Evolutionary conservation across 2,797 vertebrate genomes (phyloP).

Genomic region (Podarcis siculus): DNA sequence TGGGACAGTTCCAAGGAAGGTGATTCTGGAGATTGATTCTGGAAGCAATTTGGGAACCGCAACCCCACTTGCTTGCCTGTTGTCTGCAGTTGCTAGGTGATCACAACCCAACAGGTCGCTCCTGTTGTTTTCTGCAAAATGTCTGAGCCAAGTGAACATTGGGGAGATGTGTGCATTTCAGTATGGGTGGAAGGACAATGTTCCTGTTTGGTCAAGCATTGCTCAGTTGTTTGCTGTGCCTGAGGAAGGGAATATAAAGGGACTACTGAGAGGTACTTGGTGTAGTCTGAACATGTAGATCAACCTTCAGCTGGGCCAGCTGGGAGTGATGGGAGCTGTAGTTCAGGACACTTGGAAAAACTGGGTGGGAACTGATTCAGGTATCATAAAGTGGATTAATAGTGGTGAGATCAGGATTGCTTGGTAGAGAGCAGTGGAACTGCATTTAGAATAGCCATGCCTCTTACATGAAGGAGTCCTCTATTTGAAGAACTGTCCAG

Average conservation of each 20-base stretch:
- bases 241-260: neutral
- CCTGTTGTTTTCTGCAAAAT: neutral
- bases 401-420: neutral
- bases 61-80: neutral
- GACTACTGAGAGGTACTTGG: neutral
- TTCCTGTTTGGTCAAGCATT: neutral
- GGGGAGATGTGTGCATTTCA: neutral
- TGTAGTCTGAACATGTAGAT: neutral
- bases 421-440: neutral
- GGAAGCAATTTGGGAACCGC: neutral
- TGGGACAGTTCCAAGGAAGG: neutral
- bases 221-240: neutral
- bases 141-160: neutral
- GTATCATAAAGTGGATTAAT: neutral
- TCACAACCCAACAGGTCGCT: neutral
- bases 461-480: too few species aligned
- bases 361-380: neutral
- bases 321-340: too few species aligned
- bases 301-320: too few species aligned
- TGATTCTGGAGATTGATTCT: neutral
- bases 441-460: too few species aligned
- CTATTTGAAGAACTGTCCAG: too few species aligned
- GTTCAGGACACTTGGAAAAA: too few species aligned
- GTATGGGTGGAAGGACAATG: too few species aligned
- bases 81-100: neutral